Evolutionary conservation across 2,888 invertebrate genomes (phyloP).

Genomic region (Brenthis daphne): DNA sequence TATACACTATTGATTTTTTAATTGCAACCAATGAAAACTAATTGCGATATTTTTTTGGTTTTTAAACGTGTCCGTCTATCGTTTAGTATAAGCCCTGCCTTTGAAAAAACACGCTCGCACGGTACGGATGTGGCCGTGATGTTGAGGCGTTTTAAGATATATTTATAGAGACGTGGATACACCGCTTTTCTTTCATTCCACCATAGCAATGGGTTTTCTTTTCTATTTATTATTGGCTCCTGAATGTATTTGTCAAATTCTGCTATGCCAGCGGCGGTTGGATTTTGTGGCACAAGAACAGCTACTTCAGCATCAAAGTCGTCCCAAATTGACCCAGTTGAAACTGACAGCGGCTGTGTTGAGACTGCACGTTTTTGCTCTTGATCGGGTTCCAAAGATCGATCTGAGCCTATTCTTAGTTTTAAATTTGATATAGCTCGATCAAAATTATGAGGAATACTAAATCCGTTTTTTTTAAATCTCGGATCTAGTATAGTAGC

Average conservation of each 20-base stretch:
- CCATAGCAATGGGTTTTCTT: slow-evolving; percentile 35
- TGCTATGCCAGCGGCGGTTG: slow-evolving; percentile 39
- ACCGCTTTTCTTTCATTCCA: slow-evolving; percentile 35
- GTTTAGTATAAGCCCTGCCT: slow-evolving; percentile 29
- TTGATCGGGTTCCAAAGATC: not conserved
- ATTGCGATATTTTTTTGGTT: slow-evolving; percentile 27
- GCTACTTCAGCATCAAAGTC: slow-evolving; percentile 38
- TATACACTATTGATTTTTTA: too few species aligned
- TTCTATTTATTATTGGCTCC: slow-evolving; percentile 33
- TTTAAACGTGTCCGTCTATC: slow-evolving; percentile 28
- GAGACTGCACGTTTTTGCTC: not conserved
- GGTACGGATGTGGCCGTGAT: slow-evolving; percentile 36
- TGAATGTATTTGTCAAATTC: slow-evolving; percentile 39
- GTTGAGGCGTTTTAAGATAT: slow-evolving; percentile 28
- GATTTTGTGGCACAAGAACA: slow-evolving; percentile 29
- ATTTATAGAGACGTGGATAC: slow-evolving; percentile 32
- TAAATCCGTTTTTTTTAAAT: slow-evolving; percentile 6
- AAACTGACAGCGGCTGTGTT: too few species aligned
- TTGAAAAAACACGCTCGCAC: slow-evolving; percentile 37
- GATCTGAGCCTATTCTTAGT: slow-evolving; percentile 24
- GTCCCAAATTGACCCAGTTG: slow-evolving; percentile 34
- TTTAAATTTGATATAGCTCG: slow-evolving; percentile 17
- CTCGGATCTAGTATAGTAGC: slow-evolving; percentile 23
- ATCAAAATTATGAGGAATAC: too few species aligned
- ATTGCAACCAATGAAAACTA: slow-evolving; percentile 26